phyloP scores from a whole-genome alignment of 2,113 vertebrate genomes.

The Cairina moschata region DNA sequence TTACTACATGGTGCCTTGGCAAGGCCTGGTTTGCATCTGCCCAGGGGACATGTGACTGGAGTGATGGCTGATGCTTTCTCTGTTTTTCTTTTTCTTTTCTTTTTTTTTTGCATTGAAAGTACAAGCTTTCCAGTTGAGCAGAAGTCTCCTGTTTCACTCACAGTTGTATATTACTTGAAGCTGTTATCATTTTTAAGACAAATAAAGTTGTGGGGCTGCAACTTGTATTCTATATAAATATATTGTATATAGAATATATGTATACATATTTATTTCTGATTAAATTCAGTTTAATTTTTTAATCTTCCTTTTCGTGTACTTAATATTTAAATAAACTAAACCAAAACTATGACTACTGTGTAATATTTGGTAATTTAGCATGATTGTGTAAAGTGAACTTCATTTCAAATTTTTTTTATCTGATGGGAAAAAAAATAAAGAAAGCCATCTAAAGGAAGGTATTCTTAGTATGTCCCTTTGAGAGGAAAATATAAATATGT shows the following conservation, averaged over 20 bases:
- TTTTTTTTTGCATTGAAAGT: not conserved
- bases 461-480: not conserved
- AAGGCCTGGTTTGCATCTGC: not conserved
- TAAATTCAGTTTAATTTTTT: not conserved
- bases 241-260: too few species aligned
- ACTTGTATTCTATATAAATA: not conserved
- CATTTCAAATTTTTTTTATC: not conserved
- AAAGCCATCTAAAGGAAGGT: not conserved
- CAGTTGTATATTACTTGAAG: not conserved
- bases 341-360: not conserved
- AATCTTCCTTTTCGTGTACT: not conserved
- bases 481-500: not conserved
- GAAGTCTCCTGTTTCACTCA: not conserved
- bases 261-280: too few species aligned
- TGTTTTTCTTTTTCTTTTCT: not conserved
- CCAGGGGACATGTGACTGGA: fast-evolving
- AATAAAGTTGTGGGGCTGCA: not conserved
- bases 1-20: not conserved
- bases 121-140: not conserved
- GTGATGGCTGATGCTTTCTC: fast-evolving
- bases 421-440: not conserved
- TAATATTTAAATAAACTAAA: not conserved
- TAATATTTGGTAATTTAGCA: not conserved
- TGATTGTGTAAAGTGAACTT: not conserved
- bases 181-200: not conserved